Conservation (phyloP, 2,797 vertebrate species). For the Thalassophryne amazonica region DNA sequence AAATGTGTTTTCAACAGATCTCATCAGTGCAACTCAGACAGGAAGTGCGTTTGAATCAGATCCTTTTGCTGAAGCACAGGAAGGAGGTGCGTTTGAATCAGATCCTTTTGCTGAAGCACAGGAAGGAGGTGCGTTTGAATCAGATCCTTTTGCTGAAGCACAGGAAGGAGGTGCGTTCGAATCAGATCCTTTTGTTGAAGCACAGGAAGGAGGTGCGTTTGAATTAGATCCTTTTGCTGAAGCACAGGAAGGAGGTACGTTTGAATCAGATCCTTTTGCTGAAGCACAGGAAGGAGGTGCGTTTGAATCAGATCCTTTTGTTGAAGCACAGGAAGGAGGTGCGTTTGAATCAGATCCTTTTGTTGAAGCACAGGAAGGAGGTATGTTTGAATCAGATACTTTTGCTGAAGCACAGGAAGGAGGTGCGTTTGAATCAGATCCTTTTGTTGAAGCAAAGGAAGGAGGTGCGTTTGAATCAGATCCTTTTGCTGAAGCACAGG, state of each 20-base stretch:
- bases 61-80: neutral
- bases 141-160: neutral
- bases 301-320: neutral
- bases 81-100: neutral
- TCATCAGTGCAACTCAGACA: no score
- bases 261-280: neutral
- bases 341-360: fast-evolving
- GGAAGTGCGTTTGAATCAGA: no score
- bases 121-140: neutral
- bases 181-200: neutral
- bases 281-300: neutral
- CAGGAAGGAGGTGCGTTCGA: neutral
- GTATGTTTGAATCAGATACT: neutral
- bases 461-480: neutral
- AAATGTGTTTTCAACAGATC: no score
- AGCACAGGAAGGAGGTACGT: neutral
- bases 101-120: neutral
- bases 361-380: neutral
- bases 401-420: neutral
- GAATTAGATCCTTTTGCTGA: neutral
- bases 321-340: neutral
- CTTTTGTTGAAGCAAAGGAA: neutral
- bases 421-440: neutral
- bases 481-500: neutral
- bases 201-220: neutral